Conservation (phyloP, 1,140 invertebrate genomes). For the Magallana ariakensis region DNA sequence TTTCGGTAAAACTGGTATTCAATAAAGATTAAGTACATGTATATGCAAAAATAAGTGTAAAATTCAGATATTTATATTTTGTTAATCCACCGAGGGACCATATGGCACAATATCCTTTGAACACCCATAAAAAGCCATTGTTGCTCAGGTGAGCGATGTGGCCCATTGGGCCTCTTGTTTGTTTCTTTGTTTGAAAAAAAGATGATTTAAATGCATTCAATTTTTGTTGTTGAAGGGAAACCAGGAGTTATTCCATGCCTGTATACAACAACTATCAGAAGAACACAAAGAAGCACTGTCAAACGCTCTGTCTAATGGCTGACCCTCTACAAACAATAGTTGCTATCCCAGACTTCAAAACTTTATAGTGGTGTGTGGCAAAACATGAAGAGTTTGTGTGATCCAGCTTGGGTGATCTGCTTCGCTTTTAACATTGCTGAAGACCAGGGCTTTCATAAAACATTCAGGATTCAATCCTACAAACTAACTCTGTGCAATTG, state of each 20-base stretch:
- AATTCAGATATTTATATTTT: too few species aligned
- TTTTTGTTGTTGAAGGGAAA: slow-evolving; percentile 83
- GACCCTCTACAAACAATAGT: background rate
- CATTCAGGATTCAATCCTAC: slow-evolving; percentile 27
- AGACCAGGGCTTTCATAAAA: slow-evolving; percentile 30
- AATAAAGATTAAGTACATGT: too few species aligned
- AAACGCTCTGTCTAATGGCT: slow-evolving; percentile 50
- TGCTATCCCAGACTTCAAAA: background rate
- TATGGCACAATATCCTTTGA: too few species aligned
- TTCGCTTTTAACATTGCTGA: slow-evolving; percentile 28
- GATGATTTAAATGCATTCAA: too few species aligned
- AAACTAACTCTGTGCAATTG: slow-evolving; percentile 28
- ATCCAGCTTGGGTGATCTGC: slow-evolving; percentile 3
- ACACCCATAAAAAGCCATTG: too few species aligned
- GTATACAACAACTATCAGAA: slow-evolving; percentile 86
- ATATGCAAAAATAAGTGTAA: too few species aligned
- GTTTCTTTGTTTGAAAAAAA: too few species aligned
- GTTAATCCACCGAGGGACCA: too few species aligned
- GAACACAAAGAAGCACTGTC: slow-evolving; percentile 90
- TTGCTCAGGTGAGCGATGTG: too few species aligned
- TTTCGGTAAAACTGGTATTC: too few species aligned
- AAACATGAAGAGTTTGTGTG: background rate
- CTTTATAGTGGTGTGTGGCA: slow-evolving; percentile 1
- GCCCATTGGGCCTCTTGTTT: too few species aligned
- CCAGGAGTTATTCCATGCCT: slow-evolving; percentile 90